Evolutionary conservation across 2,113 vertebrate species (phyloP).

Genomic region (Paralichthys olivaceus): DNA sequence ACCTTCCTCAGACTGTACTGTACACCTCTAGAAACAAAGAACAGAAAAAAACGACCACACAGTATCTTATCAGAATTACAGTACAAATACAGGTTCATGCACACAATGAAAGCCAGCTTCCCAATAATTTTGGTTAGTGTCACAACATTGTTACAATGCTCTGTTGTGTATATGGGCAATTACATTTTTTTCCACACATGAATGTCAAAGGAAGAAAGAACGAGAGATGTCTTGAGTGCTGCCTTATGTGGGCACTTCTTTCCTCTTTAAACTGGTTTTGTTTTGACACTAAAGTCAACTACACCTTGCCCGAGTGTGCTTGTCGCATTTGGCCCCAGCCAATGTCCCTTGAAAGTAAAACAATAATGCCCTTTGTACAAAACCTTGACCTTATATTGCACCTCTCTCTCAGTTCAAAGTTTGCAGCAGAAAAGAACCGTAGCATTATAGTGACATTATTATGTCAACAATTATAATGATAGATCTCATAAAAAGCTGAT

Average conservation of each 20-base stretch:
- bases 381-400: constrained; percentile 61
- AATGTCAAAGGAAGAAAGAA: constrained; percentile 54
- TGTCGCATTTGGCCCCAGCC: constrained; percentile 59
- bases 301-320: constrained; percentile 42
- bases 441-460: neutral
- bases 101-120: constrained; percentile 85
- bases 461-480: neutral
- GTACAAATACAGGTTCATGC: constrained; percentile 84
- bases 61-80: constrained; percentile 76
- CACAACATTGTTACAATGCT: constrained; percentile 78
- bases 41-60: constrained; percentile 59
- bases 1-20: constrained; percentile 49
- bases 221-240: constrained; percentile 37
- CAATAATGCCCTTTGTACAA: constrained; percentile 77
- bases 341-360: constrained; percentile 58
- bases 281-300: constrained; percentile 30
- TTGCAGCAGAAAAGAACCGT: constrained; percentile 32
- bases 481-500: neutral
- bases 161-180: constrained; percentile 69
- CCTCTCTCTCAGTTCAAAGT: constrained; percentile 42
- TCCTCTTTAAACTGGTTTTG: constrained; percentile 35
- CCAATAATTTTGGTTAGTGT: constrained; percentile 79
- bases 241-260: constrained; percentile 33
- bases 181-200: constrained; percentile 50
- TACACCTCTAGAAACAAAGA: constrained; percentile 66